Evolutionary conservation across 2,797 vertebrate genomes (phyloP), one percentile per base, ranked within the genome.

Genomic region (Cyprinodon diabolis): DNA sequence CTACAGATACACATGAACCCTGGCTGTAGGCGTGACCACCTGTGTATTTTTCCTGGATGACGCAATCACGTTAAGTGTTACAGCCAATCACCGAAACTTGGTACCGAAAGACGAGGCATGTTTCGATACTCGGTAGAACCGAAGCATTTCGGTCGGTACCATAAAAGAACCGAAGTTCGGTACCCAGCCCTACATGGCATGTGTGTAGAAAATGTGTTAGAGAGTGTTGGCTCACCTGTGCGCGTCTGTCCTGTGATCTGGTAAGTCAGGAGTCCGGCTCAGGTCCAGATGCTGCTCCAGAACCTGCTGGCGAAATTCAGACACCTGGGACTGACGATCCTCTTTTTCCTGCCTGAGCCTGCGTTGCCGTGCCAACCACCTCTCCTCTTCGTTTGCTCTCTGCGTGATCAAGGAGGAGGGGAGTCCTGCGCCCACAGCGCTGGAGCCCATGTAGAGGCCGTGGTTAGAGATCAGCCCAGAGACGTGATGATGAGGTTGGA

Each of bases 321-420:
- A 99, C 91, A 99, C 98, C 83, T 99, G 98, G 76, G 97, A 98
- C 69, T 99, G 98, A 40, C 98, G 95, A 76, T 99, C 98, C 70
- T 99, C 98, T 83, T 99, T 99, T 93, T 99, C 98, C 80, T 99
- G 98, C 25, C 98, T 94, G 69, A 99, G 94, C 69, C 97, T 96
- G 69, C 98, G 95, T 90, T 99, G 98, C 60, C 98, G 95, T 0
- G 97, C 98, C 92, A 98, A 89, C 97, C 98, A 99, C 81, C 98
- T 96, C 90, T 99, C 98, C 82, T 99, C 98, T 91, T 99, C 98
- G 0, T 98, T 97, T 91, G 90, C 96, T 88, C 97, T 96, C 86
- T 96, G 97, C 84, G 97, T 94, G 52, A 98, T 94, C 82, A 97
- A 88, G 1, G 96, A 94, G 0, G 97, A 94, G 19, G 96, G 87